Percentiles rank a stretch among this genome's conserved stretches.
Evolutionary conservation across 1,140 invertebrate genomes (phyloP).

Genomic region (Drosophila novamexicana): DNA sequence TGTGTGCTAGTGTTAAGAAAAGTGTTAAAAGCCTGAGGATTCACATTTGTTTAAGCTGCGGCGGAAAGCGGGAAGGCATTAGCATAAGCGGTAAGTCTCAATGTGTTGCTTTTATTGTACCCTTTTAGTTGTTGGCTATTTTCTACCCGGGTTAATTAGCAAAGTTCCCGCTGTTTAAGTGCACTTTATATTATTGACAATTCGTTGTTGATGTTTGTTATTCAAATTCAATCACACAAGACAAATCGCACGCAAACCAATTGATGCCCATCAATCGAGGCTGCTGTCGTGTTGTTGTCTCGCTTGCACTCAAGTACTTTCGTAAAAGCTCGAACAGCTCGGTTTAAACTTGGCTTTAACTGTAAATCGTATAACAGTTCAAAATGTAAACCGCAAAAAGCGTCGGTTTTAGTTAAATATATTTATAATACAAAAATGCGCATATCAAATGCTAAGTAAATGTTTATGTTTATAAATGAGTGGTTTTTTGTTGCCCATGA

Average conservation of each 20-base stretch:
- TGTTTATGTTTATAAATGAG: slow-evolving; percentile 72
- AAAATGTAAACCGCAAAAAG: neutral
- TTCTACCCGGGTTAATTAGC: neutral
- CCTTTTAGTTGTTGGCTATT: neutral
- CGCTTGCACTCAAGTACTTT: neutral
- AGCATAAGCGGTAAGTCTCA: neutral
- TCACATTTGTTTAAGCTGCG: neutral
- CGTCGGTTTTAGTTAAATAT: neutral
- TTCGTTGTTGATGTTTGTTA: slow-evolving; percentile 19
- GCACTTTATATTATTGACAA: slow-evolving; percentile 7
- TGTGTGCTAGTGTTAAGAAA: neutral
- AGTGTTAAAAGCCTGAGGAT: neutral
- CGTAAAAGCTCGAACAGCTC: slow-evolving; percentile 7
- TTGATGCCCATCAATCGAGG: slow-evolving; percentile 1
- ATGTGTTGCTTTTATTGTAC: neutral
- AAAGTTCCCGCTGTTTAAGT: neutral
- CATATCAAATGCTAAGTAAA: slow-evolving; percentile 63
- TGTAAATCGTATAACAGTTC: neutral
- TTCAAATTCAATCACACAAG: slow-evolving; percentile 16
- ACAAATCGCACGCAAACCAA: slow-evolving; percentile 9
- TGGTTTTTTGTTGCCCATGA: slow-evolving; percentile 53
- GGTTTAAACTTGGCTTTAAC: neutral
- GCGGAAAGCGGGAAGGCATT: neutral
- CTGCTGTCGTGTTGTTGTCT: neutral
- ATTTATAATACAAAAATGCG: slow-evolving; percentile 33